Percentiles rank a stretch among this genome's conserved stretches.
phyloP scores from a whole-genome alignment of 2,797 vertebrate species.

The Mormyrus proboscirostris region DNA sequence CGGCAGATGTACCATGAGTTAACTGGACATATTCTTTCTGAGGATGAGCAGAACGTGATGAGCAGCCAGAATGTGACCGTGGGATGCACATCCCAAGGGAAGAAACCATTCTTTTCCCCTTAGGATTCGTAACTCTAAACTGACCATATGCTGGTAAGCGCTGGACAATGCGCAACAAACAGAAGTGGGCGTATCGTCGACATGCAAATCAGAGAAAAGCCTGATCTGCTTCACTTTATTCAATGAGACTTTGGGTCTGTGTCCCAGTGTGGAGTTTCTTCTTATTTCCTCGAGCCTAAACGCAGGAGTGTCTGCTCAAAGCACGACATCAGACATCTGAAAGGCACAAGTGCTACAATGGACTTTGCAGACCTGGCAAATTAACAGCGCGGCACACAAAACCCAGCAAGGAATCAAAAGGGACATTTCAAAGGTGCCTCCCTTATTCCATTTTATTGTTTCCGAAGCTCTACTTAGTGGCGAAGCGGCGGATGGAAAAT shows the following conservation, averaged over 20 bases:
- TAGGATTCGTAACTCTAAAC: background rate
- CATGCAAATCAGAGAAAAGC: background rate
- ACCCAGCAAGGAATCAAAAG: slow-evolving; percentile 45
- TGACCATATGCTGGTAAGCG: background rate
- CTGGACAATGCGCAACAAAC: background rate
- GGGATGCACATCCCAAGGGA: background rate
- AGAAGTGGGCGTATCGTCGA: background rate
- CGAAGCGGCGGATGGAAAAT: slow-evolving; percentile 39
- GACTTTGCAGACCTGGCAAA: slow-evolving; percentile 48
- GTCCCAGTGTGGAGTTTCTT: background rate
- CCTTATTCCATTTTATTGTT: slow-evolving; percentile 54
- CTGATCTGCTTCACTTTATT: background rate
- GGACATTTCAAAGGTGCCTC: slow-evolving; percentile 52
- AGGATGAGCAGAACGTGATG: background rate
- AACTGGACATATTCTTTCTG: background rate
- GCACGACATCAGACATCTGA: slow-evolving; percentile 44
- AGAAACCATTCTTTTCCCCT: background rate
- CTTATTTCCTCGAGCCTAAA: slow-evolving; percentile 26
- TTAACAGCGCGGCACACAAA: slow-evolving; percentile 51
- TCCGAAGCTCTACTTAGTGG: slow-evolving; percentile 51
- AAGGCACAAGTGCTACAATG: slow-evolving; percentile 2
- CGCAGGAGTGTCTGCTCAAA: slow-evolving; percentile 40
- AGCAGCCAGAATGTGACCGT: background rate
- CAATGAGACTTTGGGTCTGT: background rate
- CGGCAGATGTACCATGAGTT: background rate